These are phyloP conservation scores for Drosophila differens DNA, from an alignment of 2,888 invertebrate genomes.

Conservation along the genomic window DNA sequence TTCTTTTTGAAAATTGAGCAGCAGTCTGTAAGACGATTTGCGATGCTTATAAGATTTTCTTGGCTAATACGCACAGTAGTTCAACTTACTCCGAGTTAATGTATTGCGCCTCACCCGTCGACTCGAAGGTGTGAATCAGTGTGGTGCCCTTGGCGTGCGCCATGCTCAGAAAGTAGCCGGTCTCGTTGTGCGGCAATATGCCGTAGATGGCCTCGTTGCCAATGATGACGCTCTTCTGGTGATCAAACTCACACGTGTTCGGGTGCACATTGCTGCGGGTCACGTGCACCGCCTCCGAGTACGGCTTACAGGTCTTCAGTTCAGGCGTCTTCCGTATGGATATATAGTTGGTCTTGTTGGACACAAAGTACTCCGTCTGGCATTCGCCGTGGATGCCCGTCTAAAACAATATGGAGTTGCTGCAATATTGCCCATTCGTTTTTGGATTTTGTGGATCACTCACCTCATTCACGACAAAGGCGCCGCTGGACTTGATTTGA, in stretches of 20 bases:
- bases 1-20: constrained; percentile 83
- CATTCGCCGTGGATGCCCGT: constrained; percentile 87
- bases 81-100: constrained; percentile 84
- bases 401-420: constrained; percentile 78
- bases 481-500: constrained; percentile 85
- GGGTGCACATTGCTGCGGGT: constrained; percentile 85
- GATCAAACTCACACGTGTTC: constrained; percentile 85
- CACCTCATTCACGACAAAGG: constrained; percentile 85
- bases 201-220: constrained; percentile 85
- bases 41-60: not conserved
- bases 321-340: constrained; percentile 85
- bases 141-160: constrained; percentile 85
- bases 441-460: constrained; percentile 20
- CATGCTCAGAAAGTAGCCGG: constrained; percentile 83
- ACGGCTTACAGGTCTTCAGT: constrained; percentile 83
- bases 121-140: constrained; percentile 85
- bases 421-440: not conserved
- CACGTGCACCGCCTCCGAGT: constrained; percentile 84
- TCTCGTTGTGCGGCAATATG: constrained; percentile 82
- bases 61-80: no score
- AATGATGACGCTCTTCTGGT: constrained; percentile 85
- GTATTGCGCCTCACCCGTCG: constrained; percentile 85
- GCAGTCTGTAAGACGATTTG: constrained; percentile 60
- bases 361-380: constrained; percentile 86
- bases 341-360: constrained; percentile 84